Conservation (phyloP, 1,140 invertebrate species). For the Ephestia elutella region DNA sequence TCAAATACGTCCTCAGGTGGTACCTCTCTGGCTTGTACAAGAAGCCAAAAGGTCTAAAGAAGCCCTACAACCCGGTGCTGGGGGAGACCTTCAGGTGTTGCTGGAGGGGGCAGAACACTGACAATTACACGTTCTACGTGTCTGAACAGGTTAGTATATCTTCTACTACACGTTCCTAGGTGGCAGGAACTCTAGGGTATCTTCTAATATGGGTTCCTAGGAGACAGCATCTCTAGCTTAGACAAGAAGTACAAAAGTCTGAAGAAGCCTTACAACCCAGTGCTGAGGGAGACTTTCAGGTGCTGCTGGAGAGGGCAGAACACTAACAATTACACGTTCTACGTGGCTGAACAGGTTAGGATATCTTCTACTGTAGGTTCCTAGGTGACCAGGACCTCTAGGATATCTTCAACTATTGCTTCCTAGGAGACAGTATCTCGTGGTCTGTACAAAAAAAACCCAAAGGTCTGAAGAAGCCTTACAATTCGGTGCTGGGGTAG, state of each 20-base stretch:
- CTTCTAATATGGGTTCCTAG: no score
- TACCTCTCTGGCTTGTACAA: slow-evolving; percentile 93
- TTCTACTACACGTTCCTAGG: no score
- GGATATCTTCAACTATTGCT: background rate
- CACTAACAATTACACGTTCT: slow-evolving; percentile 88
- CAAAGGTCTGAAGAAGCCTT: slow-evolving; percentile 95
- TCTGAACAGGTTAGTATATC: slow-evolving; percentile 87
- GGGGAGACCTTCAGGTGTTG: slow-evolving; percentile 94
- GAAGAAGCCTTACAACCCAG: slow-evolving; percentile 98
- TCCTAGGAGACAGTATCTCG: no score
- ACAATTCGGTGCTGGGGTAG: slow-evolving; percentile 95
- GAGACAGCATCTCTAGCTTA: slow-evolving; percentile 89
- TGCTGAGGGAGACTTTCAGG: slow-evolving; percentile 92
- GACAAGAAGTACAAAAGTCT: slow-evolving; percentile 93
- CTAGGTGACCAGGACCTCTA: no score
- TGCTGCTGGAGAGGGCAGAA: slow-evolving; percentile 92
- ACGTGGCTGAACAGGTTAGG: slow-evolving; percentile 44
- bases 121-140: slow-evolving; percentile 92
- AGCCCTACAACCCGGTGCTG: slow-evolving; percentile 95
- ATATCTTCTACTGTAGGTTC: no score
- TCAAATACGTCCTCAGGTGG: slow-evolving; percentile 92
- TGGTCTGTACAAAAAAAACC: slow-evolving; percentile 93
- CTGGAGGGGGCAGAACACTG: slow-evolving; percentile 86
- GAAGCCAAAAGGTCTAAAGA: slow-evolving; percentile 94
- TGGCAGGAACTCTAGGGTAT: slow-evolving; percentile 21